phyloP scores from a whole-genome alignment of 2,113 vertebrate genomes.

The Gila orcuttii region DNA sequence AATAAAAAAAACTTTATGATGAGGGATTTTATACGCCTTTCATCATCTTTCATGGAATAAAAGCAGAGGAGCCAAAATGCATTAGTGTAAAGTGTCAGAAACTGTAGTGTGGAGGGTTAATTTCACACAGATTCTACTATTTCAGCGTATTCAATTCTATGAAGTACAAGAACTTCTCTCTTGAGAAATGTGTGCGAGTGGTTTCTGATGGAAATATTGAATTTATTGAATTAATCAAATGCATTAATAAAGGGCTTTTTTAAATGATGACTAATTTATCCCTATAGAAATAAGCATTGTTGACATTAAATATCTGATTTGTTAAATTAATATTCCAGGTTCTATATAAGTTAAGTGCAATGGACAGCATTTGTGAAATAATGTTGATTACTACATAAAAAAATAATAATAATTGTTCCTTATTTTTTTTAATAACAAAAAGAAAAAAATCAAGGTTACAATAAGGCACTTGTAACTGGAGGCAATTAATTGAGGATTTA shows the following conservation, averaged over 20 bases:
- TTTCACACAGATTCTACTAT: slow-evolving; percentile 43
- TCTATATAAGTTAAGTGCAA: background rate
- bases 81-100: slow-evolving; percentile 44
- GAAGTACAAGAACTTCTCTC: background rate
- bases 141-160: background rate
- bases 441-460: background rate
- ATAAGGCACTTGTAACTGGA: background rate
- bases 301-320: background rate
- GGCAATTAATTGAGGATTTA: background rate
- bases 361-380: background rate
- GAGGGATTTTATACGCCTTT: background rate
- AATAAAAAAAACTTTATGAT: background rate
- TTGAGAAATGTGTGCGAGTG: background rate
- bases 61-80: slow-evolving; percentile 5
- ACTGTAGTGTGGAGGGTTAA: slow-evolving; percentile 53
- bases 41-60: slow-evolving; percentile 41
- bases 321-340: background rate
- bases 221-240: background rate
- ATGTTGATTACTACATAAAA: background rate
- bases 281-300: background rate
- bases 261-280: background rate
- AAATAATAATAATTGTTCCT: background rate
- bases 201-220: background rate
- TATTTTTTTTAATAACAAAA: background rate
- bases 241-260: background rate